Base-by-base conservation (phyloP, 2,888 invertebrate species). In the Drosophila pseudotalamancana region DNA sequence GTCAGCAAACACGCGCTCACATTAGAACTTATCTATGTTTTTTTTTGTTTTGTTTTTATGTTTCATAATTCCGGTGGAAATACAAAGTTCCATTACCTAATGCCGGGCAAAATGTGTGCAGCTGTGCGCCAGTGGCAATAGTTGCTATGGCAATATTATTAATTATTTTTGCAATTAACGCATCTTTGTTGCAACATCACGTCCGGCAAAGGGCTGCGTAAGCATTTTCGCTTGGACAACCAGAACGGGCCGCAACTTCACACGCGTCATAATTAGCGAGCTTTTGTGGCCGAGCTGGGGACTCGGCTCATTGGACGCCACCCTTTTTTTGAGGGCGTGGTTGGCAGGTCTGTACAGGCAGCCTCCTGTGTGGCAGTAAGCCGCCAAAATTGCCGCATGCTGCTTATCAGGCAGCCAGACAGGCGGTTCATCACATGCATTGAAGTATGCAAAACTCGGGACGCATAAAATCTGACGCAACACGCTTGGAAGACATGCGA, bases 91-190 rank as follows among this genome's bases (percentile, higher is more conserved):
- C 6, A 4, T 18, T 42, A 42, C 29, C 16, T 34, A 29, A 48
- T 45, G 31, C 9, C 14, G 5, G 21, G 4, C 40, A 42, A 18
- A 18, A 16, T 45, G 35, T 50, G 32, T 16, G 9, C 54, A 16
- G 11, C 45, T 6, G 29, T 3, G 14, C 8, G 25, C 37, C 21
- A n/a, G 14, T 43, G 43, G 62, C 50, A 59, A 55, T 39, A 39
- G 56, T 32, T 46, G 59, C 65, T 23, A n/a, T 37, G 45, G 55
- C 46, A 68, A 77, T 64, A 67, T 83, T 80, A 84, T 85, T 85
- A 85, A 84, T 85, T 84, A 84, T 85, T 78, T 84, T 74, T 71
- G 80, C 85, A 85, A 84, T 84, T 85, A 84, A 78, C 65, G 72
- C 67, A 50, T 65, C 77, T 80, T 85, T 83, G 78, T 84, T 83